These are phyloP conservation scores for Coilia nasus DNA, from an alignment of 2,797 vertebrate genomes.

Conservation along the genomic window DNA sequence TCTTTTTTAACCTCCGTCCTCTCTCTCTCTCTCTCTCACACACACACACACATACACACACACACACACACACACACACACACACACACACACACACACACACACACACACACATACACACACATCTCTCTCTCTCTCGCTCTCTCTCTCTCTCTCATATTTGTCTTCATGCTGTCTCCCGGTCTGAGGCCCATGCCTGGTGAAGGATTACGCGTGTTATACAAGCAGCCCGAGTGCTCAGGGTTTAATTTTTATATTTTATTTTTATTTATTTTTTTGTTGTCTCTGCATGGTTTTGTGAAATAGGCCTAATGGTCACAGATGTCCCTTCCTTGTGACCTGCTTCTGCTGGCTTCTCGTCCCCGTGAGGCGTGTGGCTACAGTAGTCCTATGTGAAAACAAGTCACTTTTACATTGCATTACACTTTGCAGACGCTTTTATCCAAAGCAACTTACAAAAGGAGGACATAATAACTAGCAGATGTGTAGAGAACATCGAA, in stretches of 20 bases:
- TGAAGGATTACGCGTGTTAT: constrained; percentile 32
- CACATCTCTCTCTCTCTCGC: neutral
- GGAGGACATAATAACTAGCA: too few relatives aligned
- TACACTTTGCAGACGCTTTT: too few relatives aligned
- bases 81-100: too few relatives aligned
- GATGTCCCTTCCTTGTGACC: constrained; percentile 12
- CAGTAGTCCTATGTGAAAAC: too few relatives aligned
- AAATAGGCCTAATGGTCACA: neutral
- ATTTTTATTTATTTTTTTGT: neutral
- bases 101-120: too few relatives aligned
- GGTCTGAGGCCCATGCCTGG: constrained; percentile 30
- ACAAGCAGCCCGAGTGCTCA: constrained; percentile 18
- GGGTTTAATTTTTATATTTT: neutral
- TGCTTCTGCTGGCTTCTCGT: neutral
- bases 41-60: too few relatives aligned
- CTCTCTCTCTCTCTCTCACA: neutral
- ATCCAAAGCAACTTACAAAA: too few relatives aligned
- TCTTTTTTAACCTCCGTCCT: too few relatives aligned
- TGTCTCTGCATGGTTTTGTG: constrained; percentile 21
- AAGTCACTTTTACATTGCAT: too few relatives aligned
- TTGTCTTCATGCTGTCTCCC: constrained; percentile 6
- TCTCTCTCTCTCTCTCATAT: neutral
- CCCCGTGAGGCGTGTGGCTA: too few relatives aligned
- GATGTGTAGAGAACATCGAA: too few relatives aligned
- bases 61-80: too few relatives aligned